Base-by-base conservation (phyloP, 2,888 invertebrate species). In the Litoditis marina region DNA sequence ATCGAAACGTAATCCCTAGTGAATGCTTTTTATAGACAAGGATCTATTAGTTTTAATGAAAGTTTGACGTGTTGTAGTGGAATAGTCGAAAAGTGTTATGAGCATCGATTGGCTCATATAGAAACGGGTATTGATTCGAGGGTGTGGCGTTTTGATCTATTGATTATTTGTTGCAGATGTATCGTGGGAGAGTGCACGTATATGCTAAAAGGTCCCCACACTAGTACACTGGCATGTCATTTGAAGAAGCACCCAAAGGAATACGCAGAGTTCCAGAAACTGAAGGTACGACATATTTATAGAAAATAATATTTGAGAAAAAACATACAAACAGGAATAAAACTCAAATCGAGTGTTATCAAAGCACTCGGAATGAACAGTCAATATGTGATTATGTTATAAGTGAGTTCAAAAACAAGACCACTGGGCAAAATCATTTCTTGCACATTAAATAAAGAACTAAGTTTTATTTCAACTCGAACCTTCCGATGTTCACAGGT, bases 181-280 rank as follows among this genome's bases (percentile, higher is more conserved):
- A 81, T 81, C 57, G 72, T 81, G 31, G 79, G 78, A 19, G 78
- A 79, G 52, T 81, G 81, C 42, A 80, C 81, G 2, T 81, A 81
- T 63, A 75, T 76, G 72, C 69, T 81, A 53, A 81, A 81, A 60
- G 81, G 81, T 2, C 81, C 81, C 8, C 81, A 81, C 62, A 81
- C 81, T 8, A 73, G 73, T 56, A 81, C 81, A 7, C 66, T 81
- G 36, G 81, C 81, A 1, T 81, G 81, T 60, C 81, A 81, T 68
- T 65, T 81, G 36, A 81, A 81, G 66, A 81, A 81, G 61, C 81
- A 81, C 60, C 74, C 78, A 0, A 65, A 52, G 2, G 80, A 81
- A 46, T 81, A 80, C 60, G 73, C 77, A 2, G 81, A 81, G 60
- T 81, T 82, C 57, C 80, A 80, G 51, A 77, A 76, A 49, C 69